phyloP scores from a whole-genome alignment of 2,888 invertebrate genomes.

The Pterostichus madidus region DNA sequence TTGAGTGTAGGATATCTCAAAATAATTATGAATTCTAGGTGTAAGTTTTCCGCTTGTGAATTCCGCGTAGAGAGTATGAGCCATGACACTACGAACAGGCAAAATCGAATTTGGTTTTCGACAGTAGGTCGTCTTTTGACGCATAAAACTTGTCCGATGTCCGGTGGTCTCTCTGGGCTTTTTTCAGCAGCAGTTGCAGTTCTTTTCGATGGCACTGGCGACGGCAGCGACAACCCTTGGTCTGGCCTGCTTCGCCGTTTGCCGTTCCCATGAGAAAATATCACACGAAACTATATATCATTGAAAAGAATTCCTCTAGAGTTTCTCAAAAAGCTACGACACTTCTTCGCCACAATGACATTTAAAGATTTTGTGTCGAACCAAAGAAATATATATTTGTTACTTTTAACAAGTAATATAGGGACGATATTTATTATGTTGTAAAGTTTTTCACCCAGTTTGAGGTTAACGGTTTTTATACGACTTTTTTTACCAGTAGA shows the following conservation, averaged over 20 bases:
- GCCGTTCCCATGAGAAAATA: conserved; percentile 62
- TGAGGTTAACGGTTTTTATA: conserved; percentile 28
- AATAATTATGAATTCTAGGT: conserved; percentile 29
- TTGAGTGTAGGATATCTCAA: neutral
- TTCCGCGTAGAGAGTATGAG: conserved; percentile 6
- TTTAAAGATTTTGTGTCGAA: conserved; percentile 62
- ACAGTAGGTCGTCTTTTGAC: conserved; percentile 63
- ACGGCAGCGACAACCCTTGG: conserved; percentile 8
- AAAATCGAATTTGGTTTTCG: conserved; percentile 64
- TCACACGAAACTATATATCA: conserved; percentile 64
- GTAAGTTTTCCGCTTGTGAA: conserved; percentile 43
- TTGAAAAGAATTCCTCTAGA: conserved; percentile 62
- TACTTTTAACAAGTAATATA: conserved; percentile 61
- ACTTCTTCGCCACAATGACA: conserved; percentile 59
- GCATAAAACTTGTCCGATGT: conserved; percentile 64
- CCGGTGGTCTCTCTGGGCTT: conserved; percentile 53
- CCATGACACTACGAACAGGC: conserved; percentile 18
- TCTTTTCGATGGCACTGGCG: conserved; percentile 12
- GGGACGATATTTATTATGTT: conserved; percentile 59
- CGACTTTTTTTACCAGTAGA: conserved; percentile 21
- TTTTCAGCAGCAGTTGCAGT: conserved; percentile 56
- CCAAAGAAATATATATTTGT: conserved; percentile 61
- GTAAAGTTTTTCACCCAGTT: conserved; percentile 52
- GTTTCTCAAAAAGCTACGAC: conserved; percentile 63
- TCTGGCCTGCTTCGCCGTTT: neutral